Conservation (phyloP, 23 tunicate genomes). For the Styela clava region DNA sequence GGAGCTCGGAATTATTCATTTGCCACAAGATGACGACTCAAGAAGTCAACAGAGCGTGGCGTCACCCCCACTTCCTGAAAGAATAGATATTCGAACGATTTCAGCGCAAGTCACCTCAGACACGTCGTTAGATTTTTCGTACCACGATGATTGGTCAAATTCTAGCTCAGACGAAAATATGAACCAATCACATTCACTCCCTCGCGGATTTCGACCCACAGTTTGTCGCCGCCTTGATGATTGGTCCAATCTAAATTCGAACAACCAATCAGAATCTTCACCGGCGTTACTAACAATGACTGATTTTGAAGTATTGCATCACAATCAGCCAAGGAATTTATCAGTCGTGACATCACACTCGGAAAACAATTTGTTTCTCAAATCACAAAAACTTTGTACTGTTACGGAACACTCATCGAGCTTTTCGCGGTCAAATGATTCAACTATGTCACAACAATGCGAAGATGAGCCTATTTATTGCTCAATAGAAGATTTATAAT, state of each 20-base stretch:
- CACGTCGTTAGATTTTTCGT: not conserved
- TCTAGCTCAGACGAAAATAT: not conserved
- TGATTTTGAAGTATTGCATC: not conserved
- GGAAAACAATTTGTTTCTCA: not conserved
- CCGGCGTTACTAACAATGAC: not conserved
- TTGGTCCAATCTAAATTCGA: not conserved
- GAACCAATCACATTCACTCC: not conserved
- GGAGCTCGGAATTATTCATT: not conserved
- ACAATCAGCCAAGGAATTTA: not conserved
- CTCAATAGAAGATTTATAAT: not conserved
- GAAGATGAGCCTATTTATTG: not conserved
- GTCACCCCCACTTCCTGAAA: not conserved
- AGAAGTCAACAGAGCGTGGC: not conserved
- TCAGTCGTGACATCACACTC: slow-evolving; percentile 1
- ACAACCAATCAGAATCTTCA: not conserved
- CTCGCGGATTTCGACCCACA: not conserved
- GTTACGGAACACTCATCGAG: not conserved
- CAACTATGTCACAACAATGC: not conserved
- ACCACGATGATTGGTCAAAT: not conserved
- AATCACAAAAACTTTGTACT: not conserved
- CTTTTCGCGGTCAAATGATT: not conserved
- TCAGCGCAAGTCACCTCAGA: not conserved
- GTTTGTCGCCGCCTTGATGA: not conserved
- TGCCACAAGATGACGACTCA: not conserved
- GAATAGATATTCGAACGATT: not conserved